These are phyloP conservation scores for Pteronura brasiliensis DNA, from an alignment of 2,113 vertebrate species.

Conservation along the genomic window DNA sequence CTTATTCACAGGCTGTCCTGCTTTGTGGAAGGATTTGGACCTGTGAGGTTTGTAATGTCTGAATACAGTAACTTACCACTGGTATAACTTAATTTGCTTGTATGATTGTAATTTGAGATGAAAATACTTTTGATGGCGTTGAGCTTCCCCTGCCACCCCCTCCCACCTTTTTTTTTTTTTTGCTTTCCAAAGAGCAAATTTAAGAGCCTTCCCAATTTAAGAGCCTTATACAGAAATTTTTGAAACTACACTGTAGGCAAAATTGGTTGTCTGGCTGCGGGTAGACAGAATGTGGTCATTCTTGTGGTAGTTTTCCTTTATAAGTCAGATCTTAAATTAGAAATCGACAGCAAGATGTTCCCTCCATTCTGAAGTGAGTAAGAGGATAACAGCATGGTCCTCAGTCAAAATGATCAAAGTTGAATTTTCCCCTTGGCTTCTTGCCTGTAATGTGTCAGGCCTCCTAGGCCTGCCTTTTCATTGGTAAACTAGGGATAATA, in stretches of 20 bases:
- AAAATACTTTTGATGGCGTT: background rate
- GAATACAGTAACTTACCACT: background rate
- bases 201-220: slow-evolving; percentile 22
- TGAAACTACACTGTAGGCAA: background rate
- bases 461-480: background rate
- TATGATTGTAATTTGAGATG: background rate
- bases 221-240: background rate
- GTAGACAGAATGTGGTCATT: background rate
- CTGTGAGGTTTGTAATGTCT: background rate
- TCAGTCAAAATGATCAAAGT: background rate
- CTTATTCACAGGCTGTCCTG: background rate
- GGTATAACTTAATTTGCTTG: background rate
- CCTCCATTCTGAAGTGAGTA: background rate
- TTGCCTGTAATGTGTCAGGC: background rate
- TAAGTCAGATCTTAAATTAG: slow-evolving; percentile 10
- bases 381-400: background rate
- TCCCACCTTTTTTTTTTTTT: background rate
- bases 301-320: background rate
- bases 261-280: background rate
- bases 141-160: background rate
- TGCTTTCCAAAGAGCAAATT: background rate
- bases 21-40: background rate
- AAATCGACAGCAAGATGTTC: background rate
- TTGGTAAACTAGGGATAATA: background rate
- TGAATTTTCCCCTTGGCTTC: background rate